A percentile compares a stretch with the other conserved stretches of the same genome.
These are phyloP conservation scores for Hippasteria phrygiana DNA, from an alignment of 53 echinoderm and acorn worm genomes.

Conservation along the genomic window DNA sequence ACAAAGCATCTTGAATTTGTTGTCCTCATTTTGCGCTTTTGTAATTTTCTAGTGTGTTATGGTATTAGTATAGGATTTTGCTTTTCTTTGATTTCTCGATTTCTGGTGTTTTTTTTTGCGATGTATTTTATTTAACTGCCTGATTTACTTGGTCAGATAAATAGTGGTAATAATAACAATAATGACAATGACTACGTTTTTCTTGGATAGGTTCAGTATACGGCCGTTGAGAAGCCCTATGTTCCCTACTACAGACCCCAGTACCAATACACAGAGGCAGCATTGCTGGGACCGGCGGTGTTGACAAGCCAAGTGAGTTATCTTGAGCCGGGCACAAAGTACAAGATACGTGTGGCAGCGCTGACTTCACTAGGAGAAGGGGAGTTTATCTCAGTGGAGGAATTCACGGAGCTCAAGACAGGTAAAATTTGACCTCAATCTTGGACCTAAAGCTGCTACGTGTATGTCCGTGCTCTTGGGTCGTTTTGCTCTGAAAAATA, in stretches of 20 bases:
- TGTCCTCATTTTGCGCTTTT: too few relatives aligned
- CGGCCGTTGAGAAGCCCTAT: conserved; percentile 33
- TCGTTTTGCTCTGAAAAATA: not conserved
- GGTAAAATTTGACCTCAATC: not conserved
- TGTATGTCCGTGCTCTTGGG: too few relatives aligned
- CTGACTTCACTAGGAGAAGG: conserved; percentile 73
- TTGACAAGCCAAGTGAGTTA: not conserved
- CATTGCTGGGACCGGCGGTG: conserved; percentile 1
- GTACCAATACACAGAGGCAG: not conserved
- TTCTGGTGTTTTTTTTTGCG: too few relatives aligned
- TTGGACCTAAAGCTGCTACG: not conserved
- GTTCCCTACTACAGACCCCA: not conserved
- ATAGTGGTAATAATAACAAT: too few relatives aligned
- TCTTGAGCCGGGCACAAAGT: conserved; percentile 78
- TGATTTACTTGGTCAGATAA: too few relatives aligned
- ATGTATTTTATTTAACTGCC: too few relatives aligned
- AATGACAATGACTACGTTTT: too few relatives aligned
- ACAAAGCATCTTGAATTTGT: too few relatives aligned
- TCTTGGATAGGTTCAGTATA: conserved; percentile 43
- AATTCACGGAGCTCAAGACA: conserved; percentile 70
- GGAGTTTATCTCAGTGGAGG: conserved; percentile 38
- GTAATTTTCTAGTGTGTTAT: too few relatives aligned
- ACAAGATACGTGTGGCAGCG: conserved; percentile 71
- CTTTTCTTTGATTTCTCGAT: too few relatives aligned
- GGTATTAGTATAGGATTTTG: too few relatives aligned